Evolutionary conservation across 2,888 invertebrate species (phyloP), one percentile per base, ranked within the genome.

Genomic region (Drosophila anomalata): DNA sequence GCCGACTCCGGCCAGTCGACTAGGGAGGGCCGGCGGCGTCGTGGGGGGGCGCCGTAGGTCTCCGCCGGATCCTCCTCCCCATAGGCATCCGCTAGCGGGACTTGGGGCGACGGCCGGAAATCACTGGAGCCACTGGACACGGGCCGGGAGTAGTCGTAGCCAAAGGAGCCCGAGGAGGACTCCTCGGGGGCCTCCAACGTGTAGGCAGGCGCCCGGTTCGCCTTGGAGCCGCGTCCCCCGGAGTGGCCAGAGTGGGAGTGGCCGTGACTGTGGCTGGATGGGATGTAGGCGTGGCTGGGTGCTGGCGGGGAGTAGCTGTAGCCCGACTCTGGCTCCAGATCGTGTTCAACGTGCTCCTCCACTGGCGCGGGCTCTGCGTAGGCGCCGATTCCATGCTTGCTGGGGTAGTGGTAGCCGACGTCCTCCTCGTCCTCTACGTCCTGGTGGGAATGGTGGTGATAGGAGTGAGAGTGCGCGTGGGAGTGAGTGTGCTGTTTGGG

Each of bases 341-440:
- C 62, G 22, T 47, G 47, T 9, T 79, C 80, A 2, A 57, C 2
- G 4, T 57, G 76, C 44, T 84, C 87, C 47, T 83, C 78, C 1
- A 84, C 80, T 1, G 80, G 80, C 2, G 87, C 76, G 6, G 88
- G 87, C 33, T 88, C 84, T 1, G 66, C 70, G 56, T 76, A 79
- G 11, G 48, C 52, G 0, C 65, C 53, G 31, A 29, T 53, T 39
- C 31, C 73, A 46, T 36, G 66, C 20, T 41, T 17, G 17, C 42
- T 22, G 14, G 50, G 11, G 68, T 83, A 87, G 20, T 68, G 76
- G 41, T 87, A 83, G 12, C 77, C 86, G 5, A 48, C 63, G 46
- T 87, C 81, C 17, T 62, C 66, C 3, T 68, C 75, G 14, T 66
- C 73, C 5, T 85, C 73, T 24, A 65, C 58, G n/a, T 39, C 22